Base-by-base conservation (phyloP, 2,113 vertebrate species). In the Apteryx mantelli region DNA sequence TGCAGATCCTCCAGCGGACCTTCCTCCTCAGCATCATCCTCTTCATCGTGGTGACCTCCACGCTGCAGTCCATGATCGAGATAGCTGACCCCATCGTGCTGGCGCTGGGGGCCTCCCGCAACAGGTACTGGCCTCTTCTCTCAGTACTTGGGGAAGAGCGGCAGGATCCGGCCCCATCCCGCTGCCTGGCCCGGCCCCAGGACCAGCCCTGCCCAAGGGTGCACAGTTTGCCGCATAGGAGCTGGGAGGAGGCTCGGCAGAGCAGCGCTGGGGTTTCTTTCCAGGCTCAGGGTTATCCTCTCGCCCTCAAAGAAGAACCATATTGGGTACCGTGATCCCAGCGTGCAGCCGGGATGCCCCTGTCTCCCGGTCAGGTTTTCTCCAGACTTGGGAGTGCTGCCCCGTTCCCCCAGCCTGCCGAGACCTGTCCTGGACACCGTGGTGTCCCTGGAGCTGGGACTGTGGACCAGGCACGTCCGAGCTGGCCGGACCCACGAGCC, bases 11-110 rank as follows among this genome's bases (percentile, higher is more conserved):
- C 73, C 99, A 99, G 88, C 98, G 99, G 87, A 99, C 99, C 95
- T 99, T 99, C 98, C 99, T 99, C 82, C 99, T 99, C 96, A 99
- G 98, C 96, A 99, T 99, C 98, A 99, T 99, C 98, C 98, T 99
- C 97, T 99, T 99, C 98, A 99, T 99, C 11, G 98, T 99, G 68
- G 97, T 98, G 58, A 99, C 99, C 4, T 99, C 99, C 70, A 99
- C 99, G 21, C 96, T 99, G 75, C 99, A 99, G 97, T 99, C 99
- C 40, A 99, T 99, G 99, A 98, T 98, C 8, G 99, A 99, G 88
- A 99, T 99, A 40, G 98, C 99, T 0, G 98, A 99, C 81, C 99
- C 99, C 13, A 94, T 99, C 11, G 97, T 99, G 66, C 95, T 99
- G 38, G 98, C 98, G 0, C 94, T 99, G 75, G 99, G 98, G 6